Evolutionary conservation across 2,797 vertebrate genomes (phyloP), one percentile per base, ranked within the genome.

Genomic region (Characodon lateralis): DNA sequence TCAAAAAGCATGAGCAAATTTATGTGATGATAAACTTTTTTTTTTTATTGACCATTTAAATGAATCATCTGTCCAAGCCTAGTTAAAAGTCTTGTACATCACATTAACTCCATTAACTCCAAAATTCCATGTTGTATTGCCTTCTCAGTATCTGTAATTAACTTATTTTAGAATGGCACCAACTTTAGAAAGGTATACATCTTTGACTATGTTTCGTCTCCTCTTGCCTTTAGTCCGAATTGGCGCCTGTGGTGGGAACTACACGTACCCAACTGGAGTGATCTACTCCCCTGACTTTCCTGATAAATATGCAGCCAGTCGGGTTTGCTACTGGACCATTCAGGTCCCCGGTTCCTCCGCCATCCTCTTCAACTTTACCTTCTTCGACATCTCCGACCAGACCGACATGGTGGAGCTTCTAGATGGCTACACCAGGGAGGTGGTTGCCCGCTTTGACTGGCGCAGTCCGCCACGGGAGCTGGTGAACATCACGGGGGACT

Each of bases 251-350:
- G 98, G 98, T 20, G 98, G 98, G 55, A 99, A 99, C 92, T 99
- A 98, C 90, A 95, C 95, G 0, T 92, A 96, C 77, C 93, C 96
- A 48, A 96, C 97, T 0, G 96, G 94, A 0, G 97, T 98, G 39
- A 96, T 99, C 90, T 99, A 99, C 85, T 99, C 98, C 28, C 98
- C 98, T 0, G 98, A 99, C 91, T 99, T 99, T 78, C 98, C 98
- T 0, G 98, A 99, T 89, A 96, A 96, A 35, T 99, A 99, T 0
- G 92, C 91, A 5, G 91, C 96, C 0, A 96, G 97, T 14, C 96
- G 97, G 16, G 97, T 97, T 78, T 99, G 98, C 90, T 99, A 99
- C 88, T 99, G 98, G 98, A 99, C 98, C 74, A 94, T 99, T 78
- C 97, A 96, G 80, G 95, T 98, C n/a, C 95, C 97, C 0, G 98